Evolutionary conservation across 2,888 invertebrate species (phyloP).

Genomic region (Oegoconia quadripuncta): DNA sequence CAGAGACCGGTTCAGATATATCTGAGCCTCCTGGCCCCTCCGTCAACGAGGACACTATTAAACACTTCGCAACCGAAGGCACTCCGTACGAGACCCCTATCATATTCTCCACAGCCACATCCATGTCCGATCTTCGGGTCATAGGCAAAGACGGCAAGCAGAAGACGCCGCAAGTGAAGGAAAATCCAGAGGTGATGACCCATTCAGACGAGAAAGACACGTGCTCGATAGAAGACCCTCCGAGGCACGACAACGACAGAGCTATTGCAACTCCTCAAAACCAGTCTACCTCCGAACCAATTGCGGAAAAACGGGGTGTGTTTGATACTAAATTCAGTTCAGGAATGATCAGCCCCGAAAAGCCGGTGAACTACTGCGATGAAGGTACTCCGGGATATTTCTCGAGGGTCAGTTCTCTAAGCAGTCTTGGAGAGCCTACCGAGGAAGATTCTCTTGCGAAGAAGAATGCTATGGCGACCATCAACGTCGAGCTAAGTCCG

Average conservation of each 20-base stretch:
- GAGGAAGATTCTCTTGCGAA: constrained; percentile 66
- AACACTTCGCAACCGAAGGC: constrained; percentile 95
- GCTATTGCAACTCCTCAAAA: constrained; percentile 53
- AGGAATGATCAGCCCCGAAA: constrained; percentile 87
- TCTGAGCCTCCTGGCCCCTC: constrained; percentile 69
- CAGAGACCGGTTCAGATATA: constrained; percentile 79
- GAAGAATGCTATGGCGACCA: constrained; percentile 67
- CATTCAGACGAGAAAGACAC: constrained; percentile 74
- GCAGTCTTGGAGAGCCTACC: constrained; percentile 78
- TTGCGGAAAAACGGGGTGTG: constrained; percentile 48
- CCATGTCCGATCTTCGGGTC: constrained; percentile 89
- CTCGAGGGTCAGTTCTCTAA: constrained; percentile 82
- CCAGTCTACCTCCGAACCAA: constrained; percentile 33
- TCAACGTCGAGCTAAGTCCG: constrained; percentile 53
- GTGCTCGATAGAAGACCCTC: constrained; percentile 69
- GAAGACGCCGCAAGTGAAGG: constrained; percentile 51
- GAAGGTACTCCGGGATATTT: constrained; percentile 92
- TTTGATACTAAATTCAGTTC: constrained; percentile 80
- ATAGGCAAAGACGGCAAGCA: constrained; percentile 66
- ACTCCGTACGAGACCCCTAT: constrained; percentile 90
- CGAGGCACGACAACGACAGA: constrained; percentile 66
- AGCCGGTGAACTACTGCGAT: constrained; percentile 90
- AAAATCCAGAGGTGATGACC: constrained; percentile 67
- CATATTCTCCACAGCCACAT: constrained; percentile 93
- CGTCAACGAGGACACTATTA: constrained; percentile 89